Conservation (phyloP, 2,113 vertebrate species). For the Fulmarus glacialis region DNA sequence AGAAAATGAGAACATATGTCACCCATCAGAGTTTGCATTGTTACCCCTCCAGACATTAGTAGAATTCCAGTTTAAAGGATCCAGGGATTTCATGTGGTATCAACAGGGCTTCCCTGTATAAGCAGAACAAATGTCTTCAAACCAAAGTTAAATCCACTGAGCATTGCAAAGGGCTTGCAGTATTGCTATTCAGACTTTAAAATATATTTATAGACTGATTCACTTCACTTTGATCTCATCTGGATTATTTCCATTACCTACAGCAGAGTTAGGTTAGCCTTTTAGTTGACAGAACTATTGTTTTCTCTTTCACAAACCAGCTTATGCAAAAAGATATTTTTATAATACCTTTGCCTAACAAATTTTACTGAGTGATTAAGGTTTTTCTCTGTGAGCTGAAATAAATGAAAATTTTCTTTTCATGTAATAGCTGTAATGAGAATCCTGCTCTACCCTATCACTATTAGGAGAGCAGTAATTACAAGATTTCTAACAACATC, state of each 20-base stretch:
- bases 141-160: neutral
- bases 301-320: neutral
- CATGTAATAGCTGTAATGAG: neutral
- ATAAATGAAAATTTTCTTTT: neutral
- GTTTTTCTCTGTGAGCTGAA: neutral
- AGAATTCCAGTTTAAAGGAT: neutral
- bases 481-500: neutral
- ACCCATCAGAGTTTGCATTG: neutral
- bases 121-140: neutral
- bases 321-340: neutral
- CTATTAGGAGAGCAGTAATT: neutral
- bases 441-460: neutral
- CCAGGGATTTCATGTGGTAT: neutral
- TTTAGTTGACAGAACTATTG: neutral
- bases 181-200: neutral
- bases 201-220: neutral
- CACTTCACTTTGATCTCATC: neutral
- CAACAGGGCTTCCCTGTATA: neutral
- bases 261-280: neutral
- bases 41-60: neutral
- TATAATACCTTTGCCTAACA: neutral
- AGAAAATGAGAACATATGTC: neutral
- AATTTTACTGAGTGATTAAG: neutral
- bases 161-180: neutral
- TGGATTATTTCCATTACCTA: neutral